Percentiles rank a stretch among this genome's conserved stretches.
Evolutionary conservation across 2,888 invertebrate genomes (phyloP).

Genomic region (Pammene aurita): DNA sequence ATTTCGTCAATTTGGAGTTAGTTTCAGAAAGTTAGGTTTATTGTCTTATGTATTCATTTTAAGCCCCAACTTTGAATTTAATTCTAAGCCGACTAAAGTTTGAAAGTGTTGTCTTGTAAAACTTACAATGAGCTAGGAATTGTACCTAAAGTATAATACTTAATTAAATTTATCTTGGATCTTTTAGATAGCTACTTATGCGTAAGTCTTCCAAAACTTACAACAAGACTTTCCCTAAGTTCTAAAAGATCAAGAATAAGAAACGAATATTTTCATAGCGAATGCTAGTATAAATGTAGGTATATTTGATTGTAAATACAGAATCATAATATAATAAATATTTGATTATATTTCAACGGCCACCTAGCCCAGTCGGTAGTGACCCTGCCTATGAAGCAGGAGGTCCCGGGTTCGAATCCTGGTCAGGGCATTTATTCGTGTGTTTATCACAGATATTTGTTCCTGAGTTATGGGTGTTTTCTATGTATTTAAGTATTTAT

Average conservation of each 20-base stretch:
- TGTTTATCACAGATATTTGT: no score
- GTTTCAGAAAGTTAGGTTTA: conserved; percentile 26
- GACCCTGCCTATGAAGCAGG: no score
- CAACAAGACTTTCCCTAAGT: not conserved
- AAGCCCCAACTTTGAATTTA: conserved; percentile 19
- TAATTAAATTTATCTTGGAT: conserved; percentile 21
- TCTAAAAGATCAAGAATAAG: not conserved
- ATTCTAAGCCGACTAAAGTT: conserved; percentile 27
- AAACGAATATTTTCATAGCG: no score
- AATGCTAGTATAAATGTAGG: no score
- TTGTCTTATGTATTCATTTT: conserved; percentile 8
- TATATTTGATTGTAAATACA: no score
- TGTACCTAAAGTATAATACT: conserved; percentile 10
- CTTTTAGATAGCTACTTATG: not conserved
- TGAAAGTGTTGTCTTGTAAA: conserved; percentile 19
- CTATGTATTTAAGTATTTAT: no score
- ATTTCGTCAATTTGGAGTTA: conserved; percentile 27
- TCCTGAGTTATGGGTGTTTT: no score
- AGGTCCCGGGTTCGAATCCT: no score
- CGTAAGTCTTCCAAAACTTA: conserved; percentile 3
- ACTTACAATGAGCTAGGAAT: conserved; percentile 26
- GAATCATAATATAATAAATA: no score
- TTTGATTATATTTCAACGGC: no score
- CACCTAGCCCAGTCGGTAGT: no score
- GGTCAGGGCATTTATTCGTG: no score